Base-by-base conservation (phyloP, 2,888 invertebrate genomes). In the Acanthosoma haemorrhoidale region DNA sequence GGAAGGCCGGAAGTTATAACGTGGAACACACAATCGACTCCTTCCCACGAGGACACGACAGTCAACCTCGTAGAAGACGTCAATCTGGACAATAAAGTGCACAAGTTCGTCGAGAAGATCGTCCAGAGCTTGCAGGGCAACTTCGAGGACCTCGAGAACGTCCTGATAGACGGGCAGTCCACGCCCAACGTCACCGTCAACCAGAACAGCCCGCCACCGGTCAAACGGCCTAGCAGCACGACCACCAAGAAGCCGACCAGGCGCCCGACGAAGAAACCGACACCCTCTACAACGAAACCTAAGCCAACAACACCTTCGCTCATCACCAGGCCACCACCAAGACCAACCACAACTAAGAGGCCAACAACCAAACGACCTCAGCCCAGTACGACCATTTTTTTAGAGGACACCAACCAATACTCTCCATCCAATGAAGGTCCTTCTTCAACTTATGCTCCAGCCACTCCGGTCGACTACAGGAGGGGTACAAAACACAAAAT, bases 101-200 rank as follows among this genome's bases (percentile, higher is more conserved):
- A 90, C 76, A 82, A 88, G 0, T 88, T 93, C 75, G 93, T 93
- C 0, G 88, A 88, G 76, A 91, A 92, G 79, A 89, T 93, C 15
- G 91, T 92, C 9, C 87, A 90, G 73, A 91, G 91, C 18, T 81
- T 93, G 1, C 91, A 92, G 80, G 90, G 88, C 1, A 92, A 92
- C 29, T 92, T 92, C 79, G 86, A 91, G 76, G 90, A 89, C 64
- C 79, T 93, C 11, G 89, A 89, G 75, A 90, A 92, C 75, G 87
- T 92, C 72, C 88, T 93, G 13, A 84, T 87, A 69, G 84, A 84
- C 57, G 80, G 80, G 76, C 43, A 79, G 69, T 51, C 73, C 21
- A 75, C 75, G 21, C 74, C 75, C n/a, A 76, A 74, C 70, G 74
- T 75, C 21, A 75, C 76, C 3, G 51, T 76, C 9, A 74, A 71